These are phyloP conservation scores for Premnoplex brunnescens DNA, from an alignment of 2,797 vertebrate genomes.

Conservation along the genomic window DNA sequence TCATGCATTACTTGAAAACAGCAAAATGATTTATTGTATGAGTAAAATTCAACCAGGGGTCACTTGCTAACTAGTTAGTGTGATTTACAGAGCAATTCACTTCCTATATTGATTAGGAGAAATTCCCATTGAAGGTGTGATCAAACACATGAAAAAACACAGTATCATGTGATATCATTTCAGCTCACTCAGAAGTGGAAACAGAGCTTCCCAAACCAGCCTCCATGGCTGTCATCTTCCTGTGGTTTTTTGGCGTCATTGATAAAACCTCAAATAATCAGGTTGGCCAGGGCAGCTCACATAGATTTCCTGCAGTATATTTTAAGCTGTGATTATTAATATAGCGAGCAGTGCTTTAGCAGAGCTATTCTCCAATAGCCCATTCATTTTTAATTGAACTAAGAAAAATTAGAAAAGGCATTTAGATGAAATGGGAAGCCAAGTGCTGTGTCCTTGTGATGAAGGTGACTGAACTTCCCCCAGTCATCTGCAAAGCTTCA, in stretches of 20 bases:
- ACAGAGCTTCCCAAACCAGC: neutral
- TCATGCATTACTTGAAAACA: neutral
- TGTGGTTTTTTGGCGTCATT: neutral
- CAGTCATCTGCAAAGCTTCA: neutral
- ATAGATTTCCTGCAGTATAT: neutral
- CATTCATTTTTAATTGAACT: neutral
- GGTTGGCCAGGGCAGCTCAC: neutral
- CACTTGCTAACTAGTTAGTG: constrained; percentile 33
- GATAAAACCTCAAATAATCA: neutral
- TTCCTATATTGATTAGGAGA: constrained; percentile 26
- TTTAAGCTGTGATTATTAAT: constrained; percentile 5
- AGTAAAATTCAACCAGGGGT: constrained; percentile 30
- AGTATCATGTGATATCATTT: neutral
- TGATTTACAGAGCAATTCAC: constrained; percentile 55
- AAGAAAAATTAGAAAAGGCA: neutral
- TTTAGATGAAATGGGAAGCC: neutral
- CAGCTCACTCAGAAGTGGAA: neutral
- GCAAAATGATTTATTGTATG: neutral
- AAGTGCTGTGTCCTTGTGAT: neutral
- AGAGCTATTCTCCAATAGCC: neutral
- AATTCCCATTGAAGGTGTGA: neutral
- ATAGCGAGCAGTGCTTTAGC: neutral
- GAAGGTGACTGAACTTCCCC: neutral
- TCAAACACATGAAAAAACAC: neutral
- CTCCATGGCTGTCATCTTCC: neutral